A percentile compares a stretch with the other conserved stretches of the same genome.
phyloP scores from a whole-genome alignment of 2,113 vertebrate genomes.

The Zeus faber region DNA sequence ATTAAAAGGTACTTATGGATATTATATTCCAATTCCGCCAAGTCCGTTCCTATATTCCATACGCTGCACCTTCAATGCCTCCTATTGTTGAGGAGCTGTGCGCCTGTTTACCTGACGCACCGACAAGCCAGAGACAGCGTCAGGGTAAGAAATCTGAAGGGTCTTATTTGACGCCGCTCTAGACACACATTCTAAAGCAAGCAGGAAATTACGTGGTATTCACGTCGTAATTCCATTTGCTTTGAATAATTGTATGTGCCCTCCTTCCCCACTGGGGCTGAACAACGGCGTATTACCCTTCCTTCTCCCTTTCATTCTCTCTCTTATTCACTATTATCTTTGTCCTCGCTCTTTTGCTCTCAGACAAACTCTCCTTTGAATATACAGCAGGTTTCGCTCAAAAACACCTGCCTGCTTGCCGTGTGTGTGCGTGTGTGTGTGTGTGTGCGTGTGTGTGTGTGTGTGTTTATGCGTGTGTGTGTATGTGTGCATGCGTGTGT shows the following conservation, averaged over 20 bases:
- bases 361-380: conserved; percentile 20
- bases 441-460: background rate
- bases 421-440: conserved; percentile 1
- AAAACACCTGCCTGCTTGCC: conserved; percentile 47
- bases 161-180: too few relatives aligned
- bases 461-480: background rate
- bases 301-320: conserved; percentile 9
- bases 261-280: conserved; percentile 21
- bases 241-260: conserved; percentile 49
- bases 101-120: too few relatives aligned
- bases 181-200: conserved; percentile 30
- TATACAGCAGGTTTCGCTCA: conserved; percentile 46
- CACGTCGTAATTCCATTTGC: conserved; percentile 60
- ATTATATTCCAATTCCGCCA: too few relatives aligned
- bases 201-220: conserved; percentile 48
- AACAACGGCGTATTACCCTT: conserved; percentile 23
- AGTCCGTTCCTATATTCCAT: too few relatives aligned
- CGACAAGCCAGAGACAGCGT: too few relatives aligned
- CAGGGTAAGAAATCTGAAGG: too few relatives aligned
- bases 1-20: too few relatives aligned
- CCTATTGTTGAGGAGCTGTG: too few relatives aligned
- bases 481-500: conserved; percentile 10
- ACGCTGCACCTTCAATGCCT: too few relatives aligned
- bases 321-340: background rate
- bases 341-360: conserved; percentile 2